phyloP scores from a whole-genome alignment of 2,113 vertebrate genomes.

The Crotalus viridis region DNA sequence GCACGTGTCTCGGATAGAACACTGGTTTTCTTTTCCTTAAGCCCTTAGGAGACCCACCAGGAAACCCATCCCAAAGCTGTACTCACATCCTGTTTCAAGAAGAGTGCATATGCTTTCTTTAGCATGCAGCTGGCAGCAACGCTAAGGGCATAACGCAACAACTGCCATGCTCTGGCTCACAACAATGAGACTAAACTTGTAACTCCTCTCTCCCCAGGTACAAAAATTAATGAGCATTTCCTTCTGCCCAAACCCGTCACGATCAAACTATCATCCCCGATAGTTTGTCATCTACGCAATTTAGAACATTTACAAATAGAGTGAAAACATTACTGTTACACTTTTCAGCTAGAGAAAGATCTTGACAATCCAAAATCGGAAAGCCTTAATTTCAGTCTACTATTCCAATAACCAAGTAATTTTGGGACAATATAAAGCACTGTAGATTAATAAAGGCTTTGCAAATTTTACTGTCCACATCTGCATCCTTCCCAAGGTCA shows the following conservation, averaged over 20 bases:
- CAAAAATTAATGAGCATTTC: neutral
- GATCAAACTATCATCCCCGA: neutral
- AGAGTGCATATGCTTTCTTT: slow-evolving; percentile 27
- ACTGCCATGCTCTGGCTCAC: neutral
- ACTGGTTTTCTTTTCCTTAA: slow-evolving; percentile 35
- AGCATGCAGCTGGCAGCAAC: slow-evolving; percentile 37
- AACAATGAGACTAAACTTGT: neutral
- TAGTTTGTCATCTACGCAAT: neutral
- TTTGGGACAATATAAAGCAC: neutral
- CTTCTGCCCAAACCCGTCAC: neutral
- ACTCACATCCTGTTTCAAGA: slow-evolving; percentile 37
- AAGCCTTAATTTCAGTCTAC: neutral
- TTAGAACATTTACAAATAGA: neutral
- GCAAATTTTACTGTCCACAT: neutral
- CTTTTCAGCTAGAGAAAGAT: neutral
- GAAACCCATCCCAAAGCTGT: slow-evolving; percentile 46
- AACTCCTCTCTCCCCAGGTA: neutral
- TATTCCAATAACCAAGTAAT: neutral
- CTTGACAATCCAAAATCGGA: neutral
- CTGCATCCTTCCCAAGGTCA: neutral
- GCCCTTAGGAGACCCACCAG: slow-evolving; percentile 50
- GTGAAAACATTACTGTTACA: neutral
- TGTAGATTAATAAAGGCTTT: neutral
- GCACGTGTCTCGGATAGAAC: slow-evolving; percentile 65
- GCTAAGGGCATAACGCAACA: slow-evolving; percentile 9